Evolutionary conservation across 2,113 vertebrate species (phyloP).

Genomic region (Megaceryle torquata): DNA sequence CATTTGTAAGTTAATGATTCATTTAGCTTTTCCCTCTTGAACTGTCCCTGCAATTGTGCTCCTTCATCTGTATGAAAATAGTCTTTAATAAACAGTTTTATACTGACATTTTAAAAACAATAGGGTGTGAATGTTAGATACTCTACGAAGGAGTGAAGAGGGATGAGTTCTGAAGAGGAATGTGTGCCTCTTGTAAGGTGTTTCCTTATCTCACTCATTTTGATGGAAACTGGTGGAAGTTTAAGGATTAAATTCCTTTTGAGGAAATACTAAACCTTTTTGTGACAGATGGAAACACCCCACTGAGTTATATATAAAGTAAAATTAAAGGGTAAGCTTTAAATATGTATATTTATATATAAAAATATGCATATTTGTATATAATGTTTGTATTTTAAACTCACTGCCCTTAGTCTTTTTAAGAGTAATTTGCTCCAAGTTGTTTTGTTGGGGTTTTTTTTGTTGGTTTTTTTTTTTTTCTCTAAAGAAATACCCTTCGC

Average conservation of each 20-base stretch:
- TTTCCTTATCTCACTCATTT: neutral
- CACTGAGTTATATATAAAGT: neutral
- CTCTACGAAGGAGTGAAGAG: neutral
- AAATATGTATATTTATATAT: neutral
- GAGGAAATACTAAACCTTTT: neutral
- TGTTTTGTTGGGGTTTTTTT: no score
- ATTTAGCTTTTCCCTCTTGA: neutral
- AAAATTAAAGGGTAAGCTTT: neutral
- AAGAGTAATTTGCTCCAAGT: neutral
- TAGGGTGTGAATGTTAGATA: neutral
- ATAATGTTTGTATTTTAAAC: neutral
- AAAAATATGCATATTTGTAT: no score
- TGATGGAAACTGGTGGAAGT: accelerated
- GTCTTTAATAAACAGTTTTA: neutral
- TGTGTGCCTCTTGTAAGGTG: neutral
- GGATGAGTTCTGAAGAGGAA: neutral
- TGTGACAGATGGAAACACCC: neutral
- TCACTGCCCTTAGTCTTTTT: neutral
- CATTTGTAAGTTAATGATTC: neutral
- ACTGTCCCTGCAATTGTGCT: neutral
- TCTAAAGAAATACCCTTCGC: no score
- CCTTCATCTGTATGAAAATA: neutral
- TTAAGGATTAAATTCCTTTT: neutral
- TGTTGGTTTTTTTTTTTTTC: neutral
- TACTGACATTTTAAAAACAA: neutral